Evolutionary conservation across 2,113 vertebrate genomes (phyloP), one percentile per base, ranked within the genome.

Genomic region (Dolichotis patagonum): DNA sequence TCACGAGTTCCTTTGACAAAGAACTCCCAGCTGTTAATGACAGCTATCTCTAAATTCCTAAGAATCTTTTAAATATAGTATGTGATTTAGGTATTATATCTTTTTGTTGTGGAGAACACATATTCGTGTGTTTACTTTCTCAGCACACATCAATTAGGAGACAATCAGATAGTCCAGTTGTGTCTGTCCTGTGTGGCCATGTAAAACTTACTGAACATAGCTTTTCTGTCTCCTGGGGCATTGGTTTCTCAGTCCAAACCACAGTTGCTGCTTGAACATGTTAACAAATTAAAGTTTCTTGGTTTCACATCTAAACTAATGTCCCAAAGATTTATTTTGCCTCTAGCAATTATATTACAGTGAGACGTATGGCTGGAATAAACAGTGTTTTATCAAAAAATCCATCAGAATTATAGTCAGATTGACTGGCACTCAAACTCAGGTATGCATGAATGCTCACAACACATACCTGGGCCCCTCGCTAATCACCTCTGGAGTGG

Each of bases 251-350:
- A 85, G 73, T 86, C 94, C 91, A 77, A 78, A 86, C 60, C 84
- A 26, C 19, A 62, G 41, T 63, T 71, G 10, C 28, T 88, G 26
- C 62, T 91, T 93, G 89, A 91, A 83, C 85, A 83, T 73, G 43
- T 88, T 96, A 86, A 86, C 88, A 96, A 96, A 91, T 95, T 84
- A 95, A 95, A 95, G 49, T 5, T 49, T 88, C 32, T 83, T 97
- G 65, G 30, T 20, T 95, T 97, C 58, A 88, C 35, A 52, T 95
- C 54, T 93, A 96, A 90, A 91, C 12, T 54, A 95, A 49, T 17
- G 46, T 87, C 63, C n/a, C 7, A 1, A 93, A 28, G 6, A 49
- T 46, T 88, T 62, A 28, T 82, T 96, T 91, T 62, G 80, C 65
- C 62, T 93, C 82, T 77, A 83, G 73, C 71, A 83, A 91, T 22